These are phyloP conservation scores for Eledone cirrhosa DNA, from an alignment of 2,888 invertebrate species.

Conservation along the genomic window DNA sequence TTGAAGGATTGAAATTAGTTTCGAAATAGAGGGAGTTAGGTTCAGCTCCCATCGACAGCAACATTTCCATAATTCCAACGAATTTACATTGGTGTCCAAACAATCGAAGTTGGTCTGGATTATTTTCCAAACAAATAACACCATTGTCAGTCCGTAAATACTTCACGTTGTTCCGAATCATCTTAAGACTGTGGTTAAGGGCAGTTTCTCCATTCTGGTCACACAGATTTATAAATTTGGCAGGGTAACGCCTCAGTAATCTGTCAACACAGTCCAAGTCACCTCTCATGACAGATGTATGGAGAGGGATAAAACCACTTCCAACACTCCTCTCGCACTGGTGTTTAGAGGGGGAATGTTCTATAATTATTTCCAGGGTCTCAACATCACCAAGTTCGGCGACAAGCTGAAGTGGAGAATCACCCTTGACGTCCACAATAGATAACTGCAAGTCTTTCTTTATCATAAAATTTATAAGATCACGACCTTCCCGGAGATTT, in stretches of 20 bases:
- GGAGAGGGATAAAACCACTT: constrained; percentile 44
- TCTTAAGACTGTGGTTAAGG: constrained; percentile 37
- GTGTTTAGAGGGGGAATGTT: constrained; percentile 36
- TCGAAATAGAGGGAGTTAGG: constrained; percentile 29
- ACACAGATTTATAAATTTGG: constrained; percentile 36
- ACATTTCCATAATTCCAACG: constrained; percentile 42
- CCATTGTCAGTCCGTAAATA: constrained; percentile 32
- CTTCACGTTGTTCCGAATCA: constrained; percentile 40
- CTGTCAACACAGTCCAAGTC: constrained; percentile 42
- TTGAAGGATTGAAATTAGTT: neutral
- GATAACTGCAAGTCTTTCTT: constrained; percentile 42
- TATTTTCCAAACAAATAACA: constrained; percentile 7
- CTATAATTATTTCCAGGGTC: constrained; percentile 38
- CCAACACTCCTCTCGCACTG: constrained; percentile 35
- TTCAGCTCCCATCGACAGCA: constrained; percentile 41
- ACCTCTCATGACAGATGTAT: constrained; percentile 46
- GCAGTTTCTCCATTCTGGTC: constrained; percentile 40
- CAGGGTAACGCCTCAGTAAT: constrained; percentile 36
- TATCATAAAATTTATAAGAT: constrained; percentile 36
- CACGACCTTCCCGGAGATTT: constrained; percentile 35
- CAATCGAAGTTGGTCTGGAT: constrained; percentile 33
- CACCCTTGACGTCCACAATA: constrained; percentile 40
- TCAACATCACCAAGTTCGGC: constrained; percentile 42
- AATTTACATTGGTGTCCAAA: constrained; percentile 40
- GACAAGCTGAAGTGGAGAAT: constrained; percentile 41